phyloP scores from a whole-genome alignment of 2,113 vertebrate species.

The Notiomystis cincta region DNA sequence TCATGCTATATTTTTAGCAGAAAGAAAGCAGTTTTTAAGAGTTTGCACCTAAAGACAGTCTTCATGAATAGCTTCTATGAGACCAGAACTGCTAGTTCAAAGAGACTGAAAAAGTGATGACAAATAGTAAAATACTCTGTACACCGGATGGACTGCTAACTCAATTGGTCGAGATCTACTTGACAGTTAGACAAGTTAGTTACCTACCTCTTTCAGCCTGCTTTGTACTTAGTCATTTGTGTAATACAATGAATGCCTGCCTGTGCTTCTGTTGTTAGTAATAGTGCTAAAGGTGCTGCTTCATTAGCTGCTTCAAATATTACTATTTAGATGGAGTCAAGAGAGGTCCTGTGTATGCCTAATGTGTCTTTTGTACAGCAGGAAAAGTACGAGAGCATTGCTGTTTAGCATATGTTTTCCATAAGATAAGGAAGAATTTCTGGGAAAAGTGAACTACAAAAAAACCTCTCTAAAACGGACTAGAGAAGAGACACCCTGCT shows the following conservation, averaged over 20 bases:
- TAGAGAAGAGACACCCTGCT: neutral
- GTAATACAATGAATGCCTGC: neutral
- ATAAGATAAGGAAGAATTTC: neutral
- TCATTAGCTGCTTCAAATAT: neutral
- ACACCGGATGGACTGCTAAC: neutral
- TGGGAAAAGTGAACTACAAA: neutral
- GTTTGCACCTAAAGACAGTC: neutral
- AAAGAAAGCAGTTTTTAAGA: neutral
- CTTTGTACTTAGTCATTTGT: neutral
- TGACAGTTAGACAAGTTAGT: neutral
- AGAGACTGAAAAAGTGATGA: neutral
- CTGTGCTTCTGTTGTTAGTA: neutral
- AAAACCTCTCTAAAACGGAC: neutral
- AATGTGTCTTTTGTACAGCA: neutral
- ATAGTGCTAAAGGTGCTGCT: neutral
- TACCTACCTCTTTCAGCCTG: neutral
- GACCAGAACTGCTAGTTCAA: neutral
- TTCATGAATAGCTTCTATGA: neutral
- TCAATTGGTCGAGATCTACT: neutral
- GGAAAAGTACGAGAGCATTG: neutral
- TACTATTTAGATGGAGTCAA: neutral
- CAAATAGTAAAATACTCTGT: neutral
- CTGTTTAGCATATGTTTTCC: rapidly evolving
- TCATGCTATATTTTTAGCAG: neutral
- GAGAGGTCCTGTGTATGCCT: neutral